phyloP scores from a whole-genome alignment of 2,888 invertebrate genomes.

The Ptycholaimellus sp. region DNA sequence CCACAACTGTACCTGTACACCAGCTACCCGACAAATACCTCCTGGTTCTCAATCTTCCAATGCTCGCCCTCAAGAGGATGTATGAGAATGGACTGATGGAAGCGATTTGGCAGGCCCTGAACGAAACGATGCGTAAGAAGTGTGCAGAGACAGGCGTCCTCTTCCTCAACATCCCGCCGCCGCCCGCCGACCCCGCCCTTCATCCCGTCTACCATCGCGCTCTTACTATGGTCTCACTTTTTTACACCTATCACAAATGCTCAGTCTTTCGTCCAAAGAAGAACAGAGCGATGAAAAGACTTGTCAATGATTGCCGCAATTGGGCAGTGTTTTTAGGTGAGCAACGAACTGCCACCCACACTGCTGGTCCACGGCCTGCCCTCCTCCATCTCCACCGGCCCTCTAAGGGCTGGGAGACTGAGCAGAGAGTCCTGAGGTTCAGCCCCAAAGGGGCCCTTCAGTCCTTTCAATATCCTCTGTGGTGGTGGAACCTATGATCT shows the following conservation, averaged over 20 bases:
- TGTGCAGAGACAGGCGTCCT: slow-evolving; percentile 57
- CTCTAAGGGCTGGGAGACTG: too few species aligned
- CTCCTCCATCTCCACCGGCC: slow-evolving; percentile 85
- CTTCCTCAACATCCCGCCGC: slow-evolving; percentile 69
- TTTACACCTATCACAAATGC: not conserved
- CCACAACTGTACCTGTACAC: too few species aligned
- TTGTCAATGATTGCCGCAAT: too few species aligned
- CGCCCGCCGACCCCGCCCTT: slow-evolving; percentile 36
- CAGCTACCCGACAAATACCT: too few species aligned
- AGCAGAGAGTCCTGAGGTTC: too few species aligned
- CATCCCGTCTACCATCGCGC: slow-evolving; percentile 15
- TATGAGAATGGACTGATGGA: too few species aligned
- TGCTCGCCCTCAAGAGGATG: too few species aligned
- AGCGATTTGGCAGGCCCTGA: slow-evolving; percentile 27
- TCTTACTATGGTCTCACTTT: not conserved
- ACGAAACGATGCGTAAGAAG: slow-evolving; percentile 47
- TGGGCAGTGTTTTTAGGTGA: too few species aligned
- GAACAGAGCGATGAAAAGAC: not conserved
- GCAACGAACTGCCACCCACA: slow-evolving; percentile 64
- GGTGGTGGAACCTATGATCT: too few species aligned
- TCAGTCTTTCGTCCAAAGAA: not conserved
- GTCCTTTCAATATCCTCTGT: too few species aligned
- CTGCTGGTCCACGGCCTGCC: slow-evolving; percentile 77
- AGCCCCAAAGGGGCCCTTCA: too few species aligned
- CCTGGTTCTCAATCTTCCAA: too few species aligned